These are phyloP conservation scores for Columba guinea DNA, from an alignment of 2,797 vertebrate genomes.

Conservation along the genomic window DNA sequence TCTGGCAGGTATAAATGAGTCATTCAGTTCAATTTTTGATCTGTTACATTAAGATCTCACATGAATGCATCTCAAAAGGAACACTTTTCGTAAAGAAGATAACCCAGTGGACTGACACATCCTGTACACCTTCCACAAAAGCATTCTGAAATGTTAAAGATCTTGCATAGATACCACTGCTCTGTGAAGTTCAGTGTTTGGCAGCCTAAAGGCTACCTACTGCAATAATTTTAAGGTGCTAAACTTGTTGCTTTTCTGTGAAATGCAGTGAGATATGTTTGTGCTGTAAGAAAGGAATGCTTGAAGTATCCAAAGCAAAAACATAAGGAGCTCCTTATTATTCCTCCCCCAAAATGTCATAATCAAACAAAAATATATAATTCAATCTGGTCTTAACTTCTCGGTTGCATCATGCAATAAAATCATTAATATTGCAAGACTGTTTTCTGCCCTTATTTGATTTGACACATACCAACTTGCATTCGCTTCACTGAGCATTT, in stretches of 20 bases:
- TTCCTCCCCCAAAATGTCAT: not conserved
- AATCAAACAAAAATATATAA: not conserved
- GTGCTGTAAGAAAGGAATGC: not conserved
- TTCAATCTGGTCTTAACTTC: not conserved
- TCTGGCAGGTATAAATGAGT: not conserved
- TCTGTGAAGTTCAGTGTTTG: not conserved
- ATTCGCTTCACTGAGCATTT: conserved; percentile 87
- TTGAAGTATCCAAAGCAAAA: not conserved
- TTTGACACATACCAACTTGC: conserved; percentile 84
- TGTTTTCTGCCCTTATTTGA: not conserved
- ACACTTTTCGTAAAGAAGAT: not conserved
- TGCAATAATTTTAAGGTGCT: not conserved
- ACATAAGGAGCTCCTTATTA: not conserved
- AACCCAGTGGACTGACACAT: not conserved
- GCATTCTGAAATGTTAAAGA: not conserved
- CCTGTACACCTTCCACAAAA: not conserved
- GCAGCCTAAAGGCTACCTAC: not conserved
- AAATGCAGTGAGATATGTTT: not conserved
- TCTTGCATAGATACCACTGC: not conserved
- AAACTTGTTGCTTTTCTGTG: not conserved
- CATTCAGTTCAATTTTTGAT: not conserved
- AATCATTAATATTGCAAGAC: not conserved
- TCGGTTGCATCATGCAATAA: not conserved
- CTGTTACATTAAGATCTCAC: not conserved
- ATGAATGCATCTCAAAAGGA: not conserved